phyloP scores from a whole-genome alignment of 2,113 vertebrate genomes.

The Chaetorhynchus papuensis region DNA sequence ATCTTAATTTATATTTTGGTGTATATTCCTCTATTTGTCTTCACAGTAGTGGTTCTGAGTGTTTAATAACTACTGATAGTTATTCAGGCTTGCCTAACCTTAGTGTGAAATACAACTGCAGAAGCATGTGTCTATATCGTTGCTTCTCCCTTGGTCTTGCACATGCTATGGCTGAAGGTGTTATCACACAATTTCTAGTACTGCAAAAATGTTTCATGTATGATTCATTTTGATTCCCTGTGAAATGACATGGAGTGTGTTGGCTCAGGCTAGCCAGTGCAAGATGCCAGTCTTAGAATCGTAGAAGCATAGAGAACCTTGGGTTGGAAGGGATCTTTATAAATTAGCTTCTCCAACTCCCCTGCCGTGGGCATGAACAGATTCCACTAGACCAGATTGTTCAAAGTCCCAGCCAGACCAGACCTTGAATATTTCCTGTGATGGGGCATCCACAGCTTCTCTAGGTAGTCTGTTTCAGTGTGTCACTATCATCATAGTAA shows the following conservation, averaged over 20 bases:
- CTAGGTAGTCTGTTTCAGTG: not conserved
- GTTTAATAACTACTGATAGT: not conserved
- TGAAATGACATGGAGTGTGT: not conserved
- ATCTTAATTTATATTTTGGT: slow-evolving; percentile 55
- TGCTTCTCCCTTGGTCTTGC: not conserved
- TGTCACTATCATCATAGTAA: not conserved
- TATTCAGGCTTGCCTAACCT: not conserved
- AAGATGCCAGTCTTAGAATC: not conserved
- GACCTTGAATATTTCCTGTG: not conserved
- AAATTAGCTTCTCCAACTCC: not conserved
- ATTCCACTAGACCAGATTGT: not conserved
- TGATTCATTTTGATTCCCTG: not conserved
- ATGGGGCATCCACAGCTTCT: not conserved
- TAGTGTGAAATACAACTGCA: not conserved
- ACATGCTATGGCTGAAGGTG: not conserved
- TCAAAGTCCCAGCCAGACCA: not conserved
- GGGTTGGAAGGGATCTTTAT: not conserved
- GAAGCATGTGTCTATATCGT: not conserved
- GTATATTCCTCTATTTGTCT: not conserved
- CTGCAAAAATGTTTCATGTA: not conserved
- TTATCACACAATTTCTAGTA: not conserved
- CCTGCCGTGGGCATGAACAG: not conserved
- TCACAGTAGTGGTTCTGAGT: not conserved
- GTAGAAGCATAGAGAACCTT: not conserved
- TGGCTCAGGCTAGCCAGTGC: not conserved